Percentiles rank a stretch among this genome's conserved stretches.
These are phyloP conservation scores for Campaea margaritaria DNA, from an alignment of 2,888 invertebrate species.

Conservation along the genomic window DNA sequence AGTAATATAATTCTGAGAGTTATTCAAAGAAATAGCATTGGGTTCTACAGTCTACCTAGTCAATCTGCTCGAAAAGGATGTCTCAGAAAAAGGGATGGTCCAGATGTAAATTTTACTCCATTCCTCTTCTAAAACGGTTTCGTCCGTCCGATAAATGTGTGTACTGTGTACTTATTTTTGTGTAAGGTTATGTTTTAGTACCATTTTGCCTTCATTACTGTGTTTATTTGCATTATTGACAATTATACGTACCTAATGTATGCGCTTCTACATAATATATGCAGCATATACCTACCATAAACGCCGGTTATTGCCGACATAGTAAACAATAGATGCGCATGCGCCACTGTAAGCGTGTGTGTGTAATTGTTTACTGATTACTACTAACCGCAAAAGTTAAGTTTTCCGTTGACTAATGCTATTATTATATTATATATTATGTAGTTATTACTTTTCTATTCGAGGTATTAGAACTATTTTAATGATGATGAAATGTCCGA, in stretches of 20 bases:
- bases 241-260: conserved; percentile 17
- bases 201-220: neutral
- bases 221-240: conserved; percentile 26
- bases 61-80: too few relatives aligned
- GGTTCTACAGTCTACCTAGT: neutral
- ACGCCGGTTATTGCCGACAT: conserved; percentile 32
- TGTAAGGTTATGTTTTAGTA: neutral
- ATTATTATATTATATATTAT: neutral
- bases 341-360: conserved; percentile 63
- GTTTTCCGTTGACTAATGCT: conserved; percentile 11
- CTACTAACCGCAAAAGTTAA: conserved; percentile 54
- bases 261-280: conserved; percentile 26
- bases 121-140: too few relatives aligned
- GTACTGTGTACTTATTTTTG: neutral
- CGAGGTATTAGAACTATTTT: too few relatives aligned
- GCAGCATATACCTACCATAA: conserved; percentile 18
- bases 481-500: too few relatives aligned
- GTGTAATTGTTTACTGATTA: conserved; percentile 66
- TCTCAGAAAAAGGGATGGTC: too few relatives aligned
- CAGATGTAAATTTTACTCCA: too few relatives aligned
- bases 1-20: neutral
- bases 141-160: neutral
- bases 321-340: conserved; percentile 65
- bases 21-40: neutral
- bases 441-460: neutral